A percentile compares a stretch with the other conserved stretches of the same genome.
These are phyloP conservation scores for Penaeus chinensis DNA, from an alignment of 1,140 invertebrate genomes.

Conservation along the genomic window DNA sequence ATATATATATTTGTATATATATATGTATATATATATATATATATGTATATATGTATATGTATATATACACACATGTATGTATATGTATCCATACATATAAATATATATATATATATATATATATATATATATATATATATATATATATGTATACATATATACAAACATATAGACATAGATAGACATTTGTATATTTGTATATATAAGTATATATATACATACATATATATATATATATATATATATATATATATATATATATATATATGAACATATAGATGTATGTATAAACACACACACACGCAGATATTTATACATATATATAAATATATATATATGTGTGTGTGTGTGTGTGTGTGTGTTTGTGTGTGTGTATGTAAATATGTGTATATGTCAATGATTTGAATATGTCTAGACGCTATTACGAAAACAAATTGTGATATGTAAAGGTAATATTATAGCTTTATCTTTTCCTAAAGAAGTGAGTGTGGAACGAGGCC, in stretches of 20 bases:
- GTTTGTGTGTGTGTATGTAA: no score
- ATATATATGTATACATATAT: not conserved
- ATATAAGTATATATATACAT: conserved; percentile 7
- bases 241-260: conserved; percentile 19
- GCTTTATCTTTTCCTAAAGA: no score
- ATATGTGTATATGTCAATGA: conserved; percentile 1
- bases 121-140: not conserved
- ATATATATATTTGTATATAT: conserved; percentile 16
- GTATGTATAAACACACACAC: not conserved
- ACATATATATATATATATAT: not conserved
- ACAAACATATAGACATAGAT: not conserved
- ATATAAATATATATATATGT: no score
- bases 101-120: not conserved
- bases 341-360: no score
- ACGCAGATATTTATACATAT: not conserved
- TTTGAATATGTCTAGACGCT: not conserved
- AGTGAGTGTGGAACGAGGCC: no score
- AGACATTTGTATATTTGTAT: conserved; percentile 8
- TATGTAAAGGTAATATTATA: no score
- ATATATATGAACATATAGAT: not conserved
- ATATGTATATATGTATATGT: conserved; percentile 3
- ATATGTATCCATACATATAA: not conserved
- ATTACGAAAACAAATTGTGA: no score
- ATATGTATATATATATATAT: conserved; percentile 14
- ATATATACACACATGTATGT: not conserved